A percentile compares a stretch with the other conserved stretches of the same genome.
Evolutionary conservation across 2,888 invertebrate species (phyloP).

Genomic region (Drymonia ruficornis): DNA sequence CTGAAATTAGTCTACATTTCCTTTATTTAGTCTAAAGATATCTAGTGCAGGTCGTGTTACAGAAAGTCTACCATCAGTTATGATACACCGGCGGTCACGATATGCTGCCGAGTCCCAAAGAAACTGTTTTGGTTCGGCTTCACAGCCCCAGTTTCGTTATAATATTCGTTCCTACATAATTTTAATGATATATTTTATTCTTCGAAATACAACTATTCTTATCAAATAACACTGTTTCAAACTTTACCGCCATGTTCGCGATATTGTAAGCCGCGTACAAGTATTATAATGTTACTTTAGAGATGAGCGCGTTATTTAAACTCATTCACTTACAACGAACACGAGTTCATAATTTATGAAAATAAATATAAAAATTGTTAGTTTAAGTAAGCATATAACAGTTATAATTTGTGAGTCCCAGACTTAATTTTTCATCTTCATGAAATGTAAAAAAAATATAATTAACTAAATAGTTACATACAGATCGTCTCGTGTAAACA

Average conservation of each 20-base stretch:
- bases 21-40: background rate
- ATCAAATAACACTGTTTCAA: constrained; percentile 44
- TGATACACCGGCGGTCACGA: constrained; percentile 30
- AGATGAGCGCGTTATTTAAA: constrained; percentile 31
- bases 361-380: constrained; percentile 26
- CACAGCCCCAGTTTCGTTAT: constrained; percentile 72
- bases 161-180: constrained; percentile 64
- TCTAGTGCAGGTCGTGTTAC: constrained; percentile 1
- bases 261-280: constrained; percentile 34
- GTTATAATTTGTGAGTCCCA: constrained; percentile 59
- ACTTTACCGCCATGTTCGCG: constrained; percentile 41
- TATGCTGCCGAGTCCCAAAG: constrained; percentile 46
- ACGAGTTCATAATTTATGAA: background rate
- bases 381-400: too few relatives aligned
- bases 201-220: constrained; percentile 43
- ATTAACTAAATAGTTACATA: constrained; percentile 52
- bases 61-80: constrained; percentile 2
- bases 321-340: background rate
- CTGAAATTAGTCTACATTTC: constrained; percentile 1
- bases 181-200: constrained; percentile 53
- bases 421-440: constrained; percentile 43
- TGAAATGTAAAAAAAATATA: constrained; percentile 41
- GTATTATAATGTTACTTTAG: constrained; percentile 28
- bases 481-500: constrained; percentile 55
- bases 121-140: constrained; percentile 73